Base-by-base conservation (phyloP, 2,888 invertebrate species). In the Hemithea aestivaria region DNA sequence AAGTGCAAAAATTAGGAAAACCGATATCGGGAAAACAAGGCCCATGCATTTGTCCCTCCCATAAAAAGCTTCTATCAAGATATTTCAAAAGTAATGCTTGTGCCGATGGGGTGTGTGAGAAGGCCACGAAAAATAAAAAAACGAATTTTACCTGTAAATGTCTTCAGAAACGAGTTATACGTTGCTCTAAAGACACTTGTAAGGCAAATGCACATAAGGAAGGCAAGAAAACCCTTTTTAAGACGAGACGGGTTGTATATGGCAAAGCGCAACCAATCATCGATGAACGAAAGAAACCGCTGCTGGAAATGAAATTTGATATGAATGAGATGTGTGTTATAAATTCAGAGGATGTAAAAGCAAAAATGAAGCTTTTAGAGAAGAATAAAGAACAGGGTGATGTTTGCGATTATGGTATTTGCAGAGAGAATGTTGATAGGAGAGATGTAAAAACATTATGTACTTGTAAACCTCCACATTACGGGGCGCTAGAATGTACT, bases 271-370 rank as follows among this genome's bases (percentile, higher is more conserved):
- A n/a, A n/a, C n/a, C n/a, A n/a, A n/a, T n/a, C n/a, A n/a, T n/a
- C n/a, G n/a, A n/a, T n/a, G n/a, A n/a, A n/a, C n/a, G n/a, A n/a
- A n/a, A n/a, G n/a, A n/a, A 29, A 42, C 34, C 36, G 2, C 2
- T 40, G 26, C 58, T 59, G 45, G 57, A 53, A 39, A 44, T 73
- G 10, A 51, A 60, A 25, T 44, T 74, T 22, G 64, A 73, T 42
- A 37, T 51, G 12, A 52, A 60, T 20, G 52, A 52, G 21, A 67
- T 72, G 66, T 56, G 58, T 36, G 51, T 73, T 25, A 40, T 68
- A 9, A 75, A 75, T 52, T 36, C 59, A 4, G 39, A 56, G 9
- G 64, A 72, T 57, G 53, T 71, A 11, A 28, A 45, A 2, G 12
- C 2, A 7, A 40, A 43, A 37, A 56, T 10, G 57, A 62, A 47